Percentiles rank a stretch among this genome's conserved stretches.
These are phyloP conservation scores for Cavia aperea DNA, from an alignment of 2,113 vertebrate species.

Conservation along the genomic window DNA sequence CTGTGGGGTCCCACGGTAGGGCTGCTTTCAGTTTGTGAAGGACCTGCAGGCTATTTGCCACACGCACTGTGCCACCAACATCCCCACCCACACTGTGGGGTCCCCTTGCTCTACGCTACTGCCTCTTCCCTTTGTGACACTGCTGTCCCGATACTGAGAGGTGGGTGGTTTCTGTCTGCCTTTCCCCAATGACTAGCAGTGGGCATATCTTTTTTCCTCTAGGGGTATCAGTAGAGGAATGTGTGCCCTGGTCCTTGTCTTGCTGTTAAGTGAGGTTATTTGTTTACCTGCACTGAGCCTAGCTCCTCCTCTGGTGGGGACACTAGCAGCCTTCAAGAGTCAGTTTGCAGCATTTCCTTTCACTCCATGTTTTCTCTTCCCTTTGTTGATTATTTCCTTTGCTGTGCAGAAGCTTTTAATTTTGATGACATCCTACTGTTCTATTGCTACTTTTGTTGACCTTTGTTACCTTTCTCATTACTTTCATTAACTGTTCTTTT, in stretches of 20 bases:
- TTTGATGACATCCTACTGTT: background rate
- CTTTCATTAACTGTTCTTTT: background rate
- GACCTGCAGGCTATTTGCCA: background rate
- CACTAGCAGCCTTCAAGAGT: background rate
- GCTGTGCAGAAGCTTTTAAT: background rate
- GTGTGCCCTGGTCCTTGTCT: background rate
- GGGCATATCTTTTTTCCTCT: background rate
- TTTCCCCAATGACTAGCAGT: too few species aligned
- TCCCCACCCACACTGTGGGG: too few species aligned
- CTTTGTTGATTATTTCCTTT: background rate
- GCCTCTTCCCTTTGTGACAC: too few species aligned
- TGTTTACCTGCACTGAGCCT: background rate
- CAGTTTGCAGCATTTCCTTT: background rate
- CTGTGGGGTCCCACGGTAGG: background rate
- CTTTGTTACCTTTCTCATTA: background rate
- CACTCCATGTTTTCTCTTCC: background rate
- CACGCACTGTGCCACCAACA: background rate
- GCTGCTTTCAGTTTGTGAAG: background rate
- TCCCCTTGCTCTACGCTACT: background rate
- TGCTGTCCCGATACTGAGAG: background rate
- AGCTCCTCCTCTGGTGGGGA: background rate
- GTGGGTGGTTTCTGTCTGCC: background rate
- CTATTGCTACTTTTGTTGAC: background rate
- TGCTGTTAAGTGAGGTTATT: too few species aligned
- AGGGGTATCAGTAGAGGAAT: too few species aligned